Percentiles rank a stretch among this genome's conserved stretches.
Conservation (phyloP, 1,140 invertebrate species). For the Zaprionus taronus region DNA sequence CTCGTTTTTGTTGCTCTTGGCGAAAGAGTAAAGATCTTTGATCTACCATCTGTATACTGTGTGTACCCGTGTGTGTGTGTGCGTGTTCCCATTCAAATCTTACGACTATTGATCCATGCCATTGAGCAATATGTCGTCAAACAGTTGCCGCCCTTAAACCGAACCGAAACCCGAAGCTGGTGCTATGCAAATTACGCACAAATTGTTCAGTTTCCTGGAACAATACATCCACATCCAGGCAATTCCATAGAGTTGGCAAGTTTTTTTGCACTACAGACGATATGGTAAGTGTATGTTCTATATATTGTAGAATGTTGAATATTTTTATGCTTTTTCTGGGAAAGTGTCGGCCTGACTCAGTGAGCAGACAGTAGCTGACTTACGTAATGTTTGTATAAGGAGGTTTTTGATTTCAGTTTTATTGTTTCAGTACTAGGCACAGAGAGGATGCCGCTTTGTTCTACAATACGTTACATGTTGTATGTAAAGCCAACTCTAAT, state of each 20-base stretch:
- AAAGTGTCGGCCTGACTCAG: constrained; percentile 49
- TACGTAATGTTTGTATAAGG: constrained; percentile 73
- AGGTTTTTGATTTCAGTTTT: constrained; percentile 72
- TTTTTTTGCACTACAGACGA: constrained; percentile 56
- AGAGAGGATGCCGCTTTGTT: constrained; percentile 24
- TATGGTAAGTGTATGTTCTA: constrained; percentile 9
- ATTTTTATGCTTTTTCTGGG: constrained; percentile 71
- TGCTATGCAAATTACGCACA: constrained; percentile 76
- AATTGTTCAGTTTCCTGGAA: constrained; percentile 79
- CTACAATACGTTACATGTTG: background rate
- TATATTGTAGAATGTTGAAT: constrained; percentile 37
- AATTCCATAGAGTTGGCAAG: constrained; percentile 13
- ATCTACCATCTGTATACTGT: background rate
- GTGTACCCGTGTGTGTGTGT: background rate
- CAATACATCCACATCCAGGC: constrained; percentile 19
- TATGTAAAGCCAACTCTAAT: constrained; percentile 53
- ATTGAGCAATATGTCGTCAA: constrained; percentile 82
- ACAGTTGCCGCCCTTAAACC: constrained; percentile 78
- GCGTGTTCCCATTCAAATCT: constrained; percentile 46
- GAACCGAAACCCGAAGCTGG: constrained; percentile 21
- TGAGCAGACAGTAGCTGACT: constrained; percentile 62
- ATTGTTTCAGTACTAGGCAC: constrained; percentile 40
- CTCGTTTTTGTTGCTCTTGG: constrained; percentile 66
- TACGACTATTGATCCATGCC: constrained; percentile 62
- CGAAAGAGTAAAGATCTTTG: constrained; percentile 55